Evolutionary conservation across 1,140 invertebrate genomes (phyloP).

Genomic region (Dendroctonus valens): DNA sequence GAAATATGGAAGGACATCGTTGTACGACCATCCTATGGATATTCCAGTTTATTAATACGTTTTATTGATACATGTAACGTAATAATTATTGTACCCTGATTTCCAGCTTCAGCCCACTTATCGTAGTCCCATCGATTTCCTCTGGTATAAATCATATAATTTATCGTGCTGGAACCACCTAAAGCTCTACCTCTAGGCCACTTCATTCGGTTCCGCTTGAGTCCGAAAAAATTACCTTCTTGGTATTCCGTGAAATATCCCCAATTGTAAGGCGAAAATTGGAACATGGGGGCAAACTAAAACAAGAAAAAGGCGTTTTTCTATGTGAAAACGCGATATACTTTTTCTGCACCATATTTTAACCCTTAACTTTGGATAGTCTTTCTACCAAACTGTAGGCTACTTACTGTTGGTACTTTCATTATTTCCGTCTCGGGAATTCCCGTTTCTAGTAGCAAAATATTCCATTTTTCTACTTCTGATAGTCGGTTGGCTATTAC

Average conservation of each 20-base stretch:
- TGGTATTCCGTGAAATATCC: constrained; percentile 73
- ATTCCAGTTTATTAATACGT: neutral
- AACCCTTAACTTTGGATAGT: neutral
- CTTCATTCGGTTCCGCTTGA: constrained; percentile 32
- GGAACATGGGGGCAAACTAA: constrained; percentile 49
- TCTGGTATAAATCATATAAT: constrained; percentile 69
- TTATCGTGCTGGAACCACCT: constrained; percentile 63
- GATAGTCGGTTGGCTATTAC: constrained; percentile 68
- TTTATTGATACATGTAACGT: constrained; percentile 49
- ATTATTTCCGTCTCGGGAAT: constrained; percentile 66
- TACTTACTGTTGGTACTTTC: constrained; percentile 62
- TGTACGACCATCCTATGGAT: constrained; percentile 52
- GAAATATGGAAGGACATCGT: constrained; percentile 52
- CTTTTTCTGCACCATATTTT: neutral
- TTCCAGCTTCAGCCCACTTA: constrained; percentile 62
- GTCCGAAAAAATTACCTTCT: constrained; percentile 60
- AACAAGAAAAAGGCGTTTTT: neutral
- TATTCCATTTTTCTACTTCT: constrained; percentile 65
- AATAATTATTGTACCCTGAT: constrained; percentile 57
- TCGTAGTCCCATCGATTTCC: constrained; percentile 66
- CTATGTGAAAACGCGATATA: neutral
- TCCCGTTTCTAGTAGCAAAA: constrained; percentile 73
- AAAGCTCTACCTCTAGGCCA: constrained; percentile 51
- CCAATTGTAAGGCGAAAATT: constrained; percentile 76
- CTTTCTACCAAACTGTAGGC: too few relatives aligned